Evolutionary conservation across 2,113 vertebrate genomes (phyloP).

Genomic region (Pterocles gutturalis): DNA sequence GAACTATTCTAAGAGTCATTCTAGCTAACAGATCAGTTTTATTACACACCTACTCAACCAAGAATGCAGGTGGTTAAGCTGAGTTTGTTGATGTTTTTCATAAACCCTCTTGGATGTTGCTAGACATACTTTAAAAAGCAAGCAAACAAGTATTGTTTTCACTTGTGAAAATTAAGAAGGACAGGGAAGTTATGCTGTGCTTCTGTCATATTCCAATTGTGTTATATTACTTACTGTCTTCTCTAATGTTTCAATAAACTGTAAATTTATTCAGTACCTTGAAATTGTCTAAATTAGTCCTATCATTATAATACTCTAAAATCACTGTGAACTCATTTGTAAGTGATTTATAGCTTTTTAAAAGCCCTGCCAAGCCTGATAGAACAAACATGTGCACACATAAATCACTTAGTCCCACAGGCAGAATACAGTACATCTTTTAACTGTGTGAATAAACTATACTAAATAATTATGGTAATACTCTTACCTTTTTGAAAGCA

Average conservation of each 20-base stretch:
- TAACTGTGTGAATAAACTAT: not conserved
- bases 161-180: not conserved
- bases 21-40: not conserved
- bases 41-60: not conserved
- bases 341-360: not conserved
- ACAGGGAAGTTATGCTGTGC: not conserved
- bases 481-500: not conserved
- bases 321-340: not conserved
- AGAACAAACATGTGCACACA: not conserved
- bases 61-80: not conserved
- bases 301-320: constrained; percentile 33
- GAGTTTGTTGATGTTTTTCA: not conserved
- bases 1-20: not conserved
- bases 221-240: constrained; percentile 81
- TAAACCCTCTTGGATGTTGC: not conserved
- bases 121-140: not conserved
- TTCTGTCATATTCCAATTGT: not conserved
- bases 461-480: not conserved
- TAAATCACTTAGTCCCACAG: not conserved
- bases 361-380: not conserved
- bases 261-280: constrained; percentile 87
- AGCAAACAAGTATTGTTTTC: not conserved
- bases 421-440: not conserved
- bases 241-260: constrained; percentile 81
- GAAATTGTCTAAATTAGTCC: constrained; percentile 81